phyloP scores from a whole-genome alignment of 2,113 vertebrate species.

The Nanorana parkeri region DNA sequence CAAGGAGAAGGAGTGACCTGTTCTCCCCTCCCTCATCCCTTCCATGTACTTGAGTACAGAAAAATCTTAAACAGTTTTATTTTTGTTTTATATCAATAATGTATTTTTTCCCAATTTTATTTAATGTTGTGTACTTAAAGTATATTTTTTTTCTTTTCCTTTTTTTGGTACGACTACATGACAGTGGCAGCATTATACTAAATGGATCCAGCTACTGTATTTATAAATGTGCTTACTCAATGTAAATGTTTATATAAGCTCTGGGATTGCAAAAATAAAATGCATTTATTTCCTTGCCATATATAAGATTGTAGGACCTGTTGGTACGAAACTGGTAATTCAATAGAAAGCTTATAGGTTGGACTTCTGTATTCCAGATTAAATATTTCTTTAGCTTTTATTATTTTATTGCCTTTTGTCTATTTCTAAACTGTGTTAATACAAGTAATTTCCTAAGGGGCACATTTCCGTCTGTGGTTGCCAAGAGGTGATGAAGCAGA shows the following conservation, averaged over 20 bases:
- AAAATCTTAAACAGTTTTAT: constrained; percentile 21
- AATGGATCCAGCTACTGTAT: constrained; percentile 39
- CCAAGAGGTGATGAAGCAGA: too few relatives aligned
- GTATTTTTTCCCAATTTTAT: constrained; percentile 25
- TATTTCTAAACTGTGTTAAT: neutral
- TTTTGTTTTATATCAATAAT: constrained; percentile 35
- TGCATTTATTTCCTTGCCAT: constrained; percentile 48
- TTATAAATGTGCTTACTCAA: constrained; percentile 34
- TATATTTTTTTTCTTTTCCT: constrained; percentile 31
- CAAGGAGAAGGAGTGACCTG: constrained; percentile 6
- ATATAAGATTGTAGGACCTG: constrained; percentile 43
- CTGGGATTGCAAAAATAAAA: constrained; percentile 26
- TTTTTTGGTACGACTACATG: constrained; percentile 46
- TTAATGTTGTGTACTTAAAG: constrained; percentile 41
- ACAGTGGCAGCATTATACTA: constrained; percentile 24
- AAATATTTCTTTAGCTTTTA: constrained; percentile 54
- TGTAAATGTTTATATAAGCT: constrained; percentile 48
- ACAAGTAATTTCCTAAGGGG: too few relatives aligned
- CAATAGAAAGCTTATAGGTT: constrained; percentile 41
- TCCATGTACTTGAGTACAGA: constrained; percentile 32
- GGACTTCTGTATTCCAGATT: constrained; percentile 46
- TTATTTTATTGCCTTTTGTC: constrained; percentile 7
- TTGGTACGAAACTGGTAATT: constrained; percentile 47
- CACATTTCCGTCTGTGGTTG: too few relatives aligned
- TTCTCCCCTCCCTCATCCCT: neutral